These are phyloP conservation scores for Dione juno DNA, from an alignment of 2,888 invertebrate genomes.

Conservation along the genomic window DNA sequence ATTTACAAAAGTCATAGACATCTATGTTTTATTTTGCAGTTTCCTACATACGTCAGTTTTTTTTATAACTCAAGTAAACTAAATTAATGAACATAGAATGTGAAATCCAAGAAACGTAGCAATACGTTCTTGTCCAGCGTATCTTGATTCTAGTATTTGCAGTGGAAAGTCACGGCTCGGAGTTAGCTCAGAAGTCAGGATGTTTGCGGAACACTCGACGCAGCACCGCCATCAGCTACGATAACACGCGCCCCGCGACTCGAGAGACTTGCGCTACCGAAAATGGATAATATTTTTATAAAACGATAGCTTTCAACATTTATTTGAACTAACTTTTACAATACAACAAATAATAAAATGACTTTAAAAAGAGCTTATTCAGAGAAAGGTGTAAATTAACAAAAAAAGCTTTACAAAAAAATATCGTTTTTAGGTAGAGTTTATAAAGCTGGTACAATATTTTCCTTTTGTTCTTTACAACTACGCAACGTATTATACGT, in stretches of 20 bases:
- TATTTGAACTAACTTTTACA: neutral
- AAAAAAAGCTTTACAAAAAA: too few relatives aligned
- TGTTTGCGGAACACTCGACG: slow-evolving; percentile 32
- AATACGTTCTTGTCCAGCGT: neutral
- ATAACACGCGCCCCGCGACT: slow-evolving; percentile 19
- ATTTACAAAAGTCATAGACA: neutral
- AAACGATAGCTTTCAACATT: slow-evolving; percentile 1
- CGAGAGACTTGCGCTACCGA: slow-evolving; percentile 6
- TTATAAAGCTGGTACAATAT: too few relatives aligned
- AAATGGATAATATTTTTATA: slow-evolving; percentile 20
- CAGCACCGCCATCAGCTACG: slow-evolving; percentile 21
- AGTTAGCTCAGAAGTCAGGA: slow-evolving; percentile 22
- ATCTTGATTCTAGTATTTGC: slow-evolving; percentile 24
- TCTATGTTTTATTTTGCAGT: neutral
- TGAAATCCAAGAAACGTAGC: neutral
- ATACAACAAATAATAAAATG: too few relatives aligned
- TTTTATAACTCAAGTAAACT: neutral
- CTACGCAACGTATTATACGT: too few relatives aligned
- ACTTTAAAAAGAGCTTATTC: neutral
- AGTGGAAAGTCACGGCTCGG: slow-evolving; percentile 15
- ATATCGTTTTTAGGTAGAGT: too few relatives aligned
- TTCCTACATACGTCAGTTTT: neutral
- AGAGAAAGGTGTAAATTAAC: too few relatives aligned
- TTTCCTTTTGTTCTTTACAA: too few relatives aligned
- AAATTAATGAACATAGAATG: neutral